Evolutionary conservation across 1,140 invertebrate species (phyloP), one percentile per base, ranked within the genome.

Genomic region (Pteromalus puparum): DNA sequence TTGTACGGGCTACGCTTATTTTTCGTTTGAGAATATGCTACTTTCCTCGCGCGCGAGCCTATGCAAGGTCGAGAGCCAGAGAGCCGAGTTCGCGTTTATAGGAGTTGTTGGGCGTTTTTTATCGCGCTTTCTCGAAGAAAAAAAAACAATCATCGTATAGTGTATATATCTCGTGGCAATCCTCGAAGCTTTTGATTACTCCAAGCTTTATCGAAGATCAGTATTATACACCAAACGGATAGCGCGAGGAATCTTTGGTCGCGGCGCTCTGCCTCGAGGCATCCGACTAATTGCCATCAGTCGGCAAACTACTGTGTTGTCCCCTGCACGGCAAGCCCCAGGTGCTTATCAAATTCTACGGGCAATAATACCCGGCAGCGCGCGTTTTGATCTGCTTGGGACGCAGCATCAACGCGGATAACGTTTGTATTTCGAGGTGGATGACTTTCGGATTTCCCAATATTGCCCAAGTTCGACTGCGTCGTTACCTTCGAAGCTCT

Each of bases 261-360:
- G 38, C 53, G 77, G 70, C 48, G 65, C 38, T 42, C 0, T 87
- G 89, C 89, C 89, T 86, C 74, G 48, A 78, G 89, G 87, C 86
- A 87, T 87, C 28, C 75, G 76, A 88, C 89, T 90, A 90, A 90
- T 90, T 90, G 90, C 90, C 90, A 90, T 90, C 89, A 89, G 85
- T 89, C 87, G 86, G 86, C 87, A 87, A 89, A 86, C 90, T 88
- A 86, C 90, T 88, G 89, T 48, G 15, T 89, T 89, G 87, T 48
- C 21, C 18, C 18, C 73, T 34, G 30, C 15, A 7, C 38, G 7
- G 15, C 3, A 5, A 26, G 1, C 42, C 15, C 67, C 30, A 30
- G 26, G 70, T 87, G 88, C 89, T 90, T 90, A 90, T 90, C 89
- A 90, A 90, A 90, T 90, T 90, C 89, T 86, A 82, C 46, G 87